Evolutionary conservation across 1,140 invertebrate species (phyloP).

Genomic region (Vanessa tameamea): DNA sequence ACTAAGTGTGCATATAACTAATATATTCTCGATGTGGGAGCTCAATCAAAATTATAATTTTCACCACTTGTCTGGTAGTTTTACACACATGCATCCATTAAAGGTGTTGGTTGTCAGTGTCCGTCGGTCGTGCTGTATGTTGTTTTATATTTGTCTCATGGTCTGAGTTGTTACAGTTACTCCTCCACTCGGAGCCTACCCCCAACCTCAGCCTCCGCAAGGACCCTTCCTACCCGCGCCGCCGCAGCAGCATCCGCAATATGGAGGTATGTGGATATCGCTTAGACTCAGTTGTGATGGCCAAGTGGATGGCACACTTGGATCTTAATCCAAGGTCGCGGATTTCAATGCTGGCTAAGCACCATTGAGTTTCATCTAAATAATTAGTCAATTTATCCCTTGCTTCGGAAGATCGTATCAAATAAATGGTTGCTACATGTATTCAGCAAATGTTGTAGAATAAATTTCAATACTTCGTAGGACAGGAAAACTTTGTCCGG

Average conservation of each 20-base stretch:
- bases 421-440: too few species aligned
- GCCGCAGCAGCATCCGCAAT: conserved; percentile 75
- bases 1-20: background rate
- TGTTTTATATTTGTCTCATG: conserved; percentile 25
- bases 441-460: too few species aligned
- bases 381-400: too few species aligned
- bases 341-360: too few species aligned
- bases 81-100: conserved; percentile 25
- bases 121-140: conserved; percentile 34
- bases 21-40: background rate
- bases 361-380: too few species aligned
- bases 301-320: too few species aligned
- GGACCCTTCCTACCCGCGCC: conserved; percentile 78
- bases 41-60: background rate
- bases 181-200: conserved; percentile 77
- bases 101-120: conserved; percentile 37
- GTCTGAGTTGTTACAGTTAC: conserved; percentile 75
- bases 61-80: conserved; percentile 10
- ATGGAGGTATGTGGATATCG: conserved; percentile 61
- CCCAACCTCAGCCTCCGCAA: conserved; percentile 77
- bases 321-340: too few species aligned
- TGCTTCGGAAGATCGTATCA: too few species aligned
- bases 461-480: too few species aligned
- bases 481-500: too few species aligned
- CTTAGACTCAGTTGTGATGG: too few species aligned